Base-by-base conservation (phyloP, 2,888 invertebrate genomes). In the Lasioglossum zephyrum region DNA sequence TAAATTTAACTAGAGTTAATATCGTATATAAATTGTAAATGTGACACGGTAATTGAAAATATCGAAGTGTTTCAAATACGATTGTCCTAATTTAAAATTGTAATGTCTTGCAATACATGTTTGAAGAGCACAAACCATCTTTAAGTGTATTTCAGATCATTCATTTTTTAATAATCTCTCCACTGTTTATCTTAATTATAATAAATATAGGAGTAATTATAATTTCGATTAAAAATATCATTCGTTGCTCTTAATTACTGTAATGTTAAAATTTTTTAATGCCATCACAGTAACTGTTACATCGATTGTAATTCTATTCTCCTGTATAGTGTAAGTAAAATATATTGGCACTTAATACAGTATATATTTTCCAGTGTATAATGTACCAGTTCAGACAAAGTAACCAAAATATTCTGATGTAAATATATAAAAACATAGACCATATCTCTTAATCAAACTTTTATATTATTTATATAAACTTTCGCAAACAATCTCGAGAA, bases 1-100 rank as follows among this genome's bases (percentile, higher is more conserved):
- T 77, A 77, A 78, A 60, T 44, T 63, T 41, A 57, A 69, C 9
- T 73, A 60, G 22, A 70, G 73, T 53, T 60, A 76, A 83, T 73
- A 41, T 82, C 66, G 78, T 83, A 79, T 73, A 70, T 53, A 60
- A 87, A 70, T 88, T 85, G 66, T 81, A 81, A 85, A 77, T 87
- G 73, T 84, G 81, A 82, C 9, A 31, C 18, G 66, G 6, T n/a
- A 26, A 81, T 86, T 79, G 77, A 60, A 77, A 72, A 74, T 69
- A 81, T 73, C 53, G 72, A 81, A 75, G 60, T 80, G 73, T 77
- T 76, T 3, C 49, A 75, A 79, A 76, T 74, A 79, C 70, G 63
- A 70, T 63, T 26, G 47, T 47, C 44, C 36, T 81, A 36, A 85
- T 79, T 11, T 69, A 73, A 11, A 70, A 77, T 39, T 69, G 49